Conservation (phyloP, 2,113 vertebrate genomes). For the Sebastes schlegelii region DNA sequence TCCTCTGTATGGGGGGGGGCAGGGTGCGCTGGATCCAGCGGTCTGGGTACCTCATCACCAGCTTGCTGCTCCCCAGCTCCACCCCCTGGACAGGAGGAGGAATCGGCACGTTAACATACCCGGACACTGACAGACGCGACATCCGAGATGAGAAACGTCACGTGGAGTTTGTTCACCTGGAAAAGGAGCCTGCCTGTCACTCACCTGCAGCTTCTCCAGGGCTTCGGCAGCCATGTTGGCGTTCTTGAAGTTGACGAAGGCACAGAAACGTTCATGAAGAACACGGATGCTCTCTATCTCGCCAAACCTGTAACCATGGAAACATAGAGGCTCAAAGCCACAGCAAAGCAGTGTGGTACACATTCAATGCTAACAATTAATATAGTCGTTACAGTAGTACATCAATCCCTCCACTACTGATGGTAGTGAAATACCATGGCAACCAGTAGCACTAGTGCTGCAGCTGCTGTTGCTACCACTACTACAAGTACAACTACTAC, state of each 20-base stretch:
- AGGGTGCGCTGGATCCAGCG: conserved; percentile 57
- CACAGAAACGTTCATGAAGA: conserved; percentile 70
- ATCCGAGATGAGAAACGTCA: not conserved
- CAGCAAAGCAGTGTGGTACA: not conserved
- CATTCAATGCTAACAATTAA: no score
- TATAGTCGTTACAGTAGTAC: no score
- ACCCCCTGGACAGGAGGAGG: conserved; percentile 65
- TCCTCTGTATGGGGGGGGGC: conserved; percentile 17
- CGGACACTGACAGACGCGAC: not conserved
- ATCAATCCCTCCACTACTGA: no score
- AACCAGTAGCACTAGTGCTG: not conserved
- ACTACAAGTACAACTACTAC: not conserved
- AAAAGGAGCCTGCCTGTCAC: not conserved
- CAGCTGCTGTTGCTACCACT: not conserved
- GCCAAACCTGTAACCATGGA: conserved; percentile 64
- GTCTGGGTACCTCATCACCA: conserved; percentile 84
- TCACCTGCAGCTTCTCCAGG: conserved; percentile 72
- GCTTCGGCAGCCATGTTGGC: conserved; percentile 71
- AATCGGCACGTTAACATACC: no score
- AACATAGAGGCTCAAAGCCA: not conserved
- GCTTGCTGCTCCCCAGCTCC: conserved; percentile 76
- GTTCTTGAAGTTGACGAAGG: conserved; percentile 81
- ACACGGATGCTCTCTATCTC: conserved; percentile 74
- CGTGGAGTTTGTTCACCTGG: not conserved
- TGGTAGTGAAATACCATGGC: not conserved